Base-by-base conservation (phyloP, 1,140 invertebrate genomes). In the Telenomus remus region DNA sequence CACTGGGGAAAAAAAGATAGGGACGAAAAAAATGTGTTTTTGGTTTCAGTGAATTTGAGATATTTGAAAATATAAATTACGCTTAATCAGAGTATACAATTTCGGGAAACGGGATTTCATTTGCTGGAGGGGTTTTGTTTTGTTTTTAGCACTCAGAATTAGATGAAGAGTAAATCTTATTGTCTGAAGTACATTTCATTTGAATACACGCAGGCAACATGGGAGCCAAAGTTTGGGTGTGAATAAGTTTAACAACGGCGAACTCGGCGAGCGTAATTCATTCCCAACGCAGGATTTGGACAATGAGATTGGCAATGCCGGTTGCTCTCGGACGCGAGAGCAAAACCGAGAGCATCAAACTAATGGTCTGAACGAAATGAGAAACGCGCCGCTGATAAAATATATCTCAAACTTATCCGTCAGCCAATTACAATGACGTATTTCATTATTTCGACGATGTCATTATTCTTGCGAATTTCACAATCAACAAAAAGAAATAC, bases 371-470 rank as follows among this genome's bases (percentile, higher is more conserved):
- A 50, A 70, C 72, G 69, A 76, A 80, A 74, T 69, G 56, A 68
- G 59, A 84, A 84, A 84, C 75, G 66, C 76, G 75, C 79, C 65
- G 19, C 19, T 54, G 42, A 47, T 71, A 75, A 83, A 83, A 82
- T 85, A 82, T 81, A 84, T 84, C 83, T 82, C 79, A 77, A 80
- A 85, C 78, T 85, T 78, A 13, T 46, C 59, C 57, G n/a, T 75
- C 79, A 79, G 80, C 79, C 57, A 77, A 72, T 77, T 77, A 68
- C 83, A 82, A 84, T 85, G 84, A 84, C 66, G 64, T 70, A 54
- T 81, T 84, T 71, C 55, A 64, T 83, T 81, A 65, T 46, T 56
- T 57, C 14, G 49, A 69, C 81, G 76, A 80, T 78, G 65, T 12
- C 59, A 35, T 43, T 74, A 55, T 68, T 71, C n/a, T n/a, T n/a